Percentiles rank a stretch among this genome's conserved stretches.
These are phyloP conservation scores for Drosophila prostipennis DNA, from an alignment of 2,888 invertebrate species.

Conservation along the genomic window DNA sequence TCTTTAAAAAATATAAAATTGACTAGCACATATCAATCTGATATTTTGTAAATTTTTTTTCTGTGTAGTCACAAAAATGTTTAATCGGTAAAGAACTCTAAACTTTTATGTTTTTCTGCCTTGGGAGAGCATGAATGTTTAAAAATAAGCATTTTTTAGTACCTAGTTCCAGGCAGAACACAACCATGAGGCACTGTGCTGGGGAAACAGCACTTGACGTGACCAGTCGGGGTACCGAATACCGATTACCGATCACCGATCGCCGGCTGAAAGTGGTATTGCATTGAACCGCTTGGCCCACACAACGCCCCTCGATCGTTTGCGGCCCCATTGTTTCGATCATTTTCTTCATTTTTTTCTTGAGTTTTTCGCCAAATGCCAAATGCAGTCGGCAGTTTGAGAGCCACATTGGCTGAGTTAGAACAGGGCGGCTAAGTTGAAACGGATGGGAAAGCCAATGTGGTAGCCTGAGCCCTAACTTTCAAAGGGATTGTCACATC, in stretches of 20 bases:
- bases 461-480: conserved; percentile 22
- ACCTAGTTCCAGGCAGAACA: not conserved
- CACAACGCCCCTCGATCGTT: conserved; percentile 36
- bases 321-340: conserved; percentile 35
- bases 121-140: not conserved
- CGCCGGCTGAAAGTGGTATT: conserved; percentile 42
- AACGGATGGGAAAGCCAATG: conserved; percentile 52
- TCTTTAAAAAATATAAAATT: too few relatives aligned
- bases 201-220: conserved; percentile 41
- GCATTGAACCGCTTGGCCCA: conserved; percentile 40
- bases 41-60: too few relatives aligned
- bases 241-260: conserved; percentile 34
- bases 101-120: not conserved
- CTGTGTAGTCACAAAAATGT: too few relatives aligned
- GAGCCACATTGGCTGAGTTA: conserved; percentile 51
- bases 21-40: too few relatives aligned
- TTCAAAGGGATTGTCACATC: conserved; percentile 23
- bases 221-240: conserved; percentile 26
- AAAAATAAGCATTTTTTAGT: not conserved
- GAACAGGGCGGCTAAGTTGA: conserved; percentile 63
- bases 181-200: conserved; percentile 20
- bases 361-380: conserved; percentile 60
- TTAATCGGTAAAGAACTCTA: not conserved
- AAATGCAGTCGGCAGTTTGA: conserved; percentile 68
- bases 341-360: conserved; percentile 42